These are phyloP conservation scores for Glaucidium brasilianum DNA, from an alignment of 2,113 vertebrate genomes.

Conservation along the genomic window DNA sequence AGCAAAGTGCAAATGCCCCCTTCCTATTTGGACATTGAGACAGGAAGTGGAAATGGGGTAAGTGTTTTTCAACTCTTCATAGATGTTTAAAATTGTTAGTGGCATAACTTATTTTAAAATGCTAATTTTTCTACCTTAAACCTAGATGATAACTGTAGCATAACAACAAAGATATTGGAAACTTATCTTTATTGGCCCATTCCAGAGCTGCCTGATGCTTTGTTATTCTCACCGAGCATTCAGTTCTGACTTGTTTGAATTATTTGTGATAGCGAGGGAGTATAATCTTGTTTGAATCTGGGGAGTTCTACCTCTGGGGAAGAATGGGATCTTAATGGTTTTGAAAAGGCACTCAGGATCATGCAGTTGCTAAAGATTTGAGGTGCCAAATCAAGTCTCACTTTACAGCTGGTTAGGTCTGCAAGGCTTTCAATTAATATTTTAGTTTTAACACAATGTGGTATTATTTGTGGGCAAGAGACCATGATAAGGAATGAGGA, in stretches of 20 bases:
- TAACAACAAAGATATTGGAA: background rate
- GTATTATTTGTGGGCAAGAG: constrained; percentile 6
- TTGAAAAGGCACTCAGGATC: background rate
- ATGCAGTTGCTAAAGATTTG: background rate
- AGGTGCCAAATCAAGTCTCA: background rate
- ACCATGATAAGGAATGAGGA: background rate
- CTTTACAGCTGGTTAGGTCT: background rate
- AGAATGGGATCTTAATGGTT: background rate
- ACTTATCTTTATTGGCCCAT: background rate
- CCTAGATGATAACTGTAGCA: background rate
- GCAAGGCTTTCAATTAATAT: background rate
- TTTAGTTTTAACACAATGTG: background rate
- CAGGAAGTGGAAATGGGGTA: constrained; percentile 54
- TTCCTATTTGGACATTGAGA: constrained; percentile 81
- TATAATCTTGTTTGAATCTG: background rate
- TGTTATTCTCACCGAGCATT: background rate
- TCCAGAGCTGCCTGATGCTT: background rate
- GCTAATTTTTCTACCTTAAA: background rate
- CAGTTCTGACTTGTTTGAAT: background rate
- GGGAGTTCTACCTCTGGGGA: background rate
- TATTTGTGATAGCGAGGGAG: background rate
- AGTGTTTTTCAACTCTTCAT: background rate
- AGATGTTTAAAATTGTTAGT: background rate
- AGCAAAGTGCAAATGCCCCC: constrained; percentile 98
- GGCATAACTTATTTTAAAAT: background rate